Conservation (phyloP, 2,797 vertebrate genomes). For the Okamejei kenojei region DNA sequence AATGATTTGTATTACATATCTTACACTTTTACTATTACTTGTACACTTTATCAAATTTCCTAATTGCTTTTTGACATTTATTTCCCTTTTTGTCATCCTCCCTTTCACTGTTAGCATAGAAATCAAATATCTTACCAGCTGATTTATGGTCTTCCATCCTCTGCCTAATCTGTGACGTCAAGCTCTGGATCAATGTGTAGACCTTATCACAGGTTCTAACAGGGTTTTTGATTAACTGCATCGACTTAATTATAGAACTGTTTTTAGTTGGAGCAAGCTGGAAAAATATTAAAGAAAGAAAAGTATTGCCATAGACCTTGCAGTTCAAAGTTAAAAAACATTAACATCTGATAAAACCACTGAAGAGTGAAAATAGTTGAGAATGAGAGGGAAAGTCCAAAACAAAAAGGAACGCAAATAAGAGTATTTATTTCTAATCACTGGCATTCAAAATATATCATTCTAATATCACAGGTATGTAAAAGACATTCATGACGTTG, state of each 20-base stretch:
- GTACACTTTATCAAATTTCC: neutral
- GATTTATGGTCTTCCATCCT: conserved; percentile 79
- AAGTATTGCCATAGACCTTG: neutral
- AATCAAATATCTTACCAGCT: conserved; percentile 58
- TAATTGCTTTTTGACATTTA: neutral
- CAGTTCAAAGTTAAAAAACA: neutral
- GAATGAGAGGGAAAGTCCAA: neutral
- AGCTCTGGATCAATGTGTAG: conserved; percentile 76
- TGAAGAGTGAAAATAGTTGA: neutral
- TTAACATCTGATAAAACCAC: neutral
- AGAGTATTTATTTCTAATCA: neutral
- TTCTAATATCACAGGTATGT: neutral
- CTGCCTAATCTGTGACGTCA: conserved; percentile 76
- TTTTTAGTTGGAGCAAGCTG: conserved; percentile 77
- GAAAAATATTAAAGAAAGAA: conserved; percentile 43
- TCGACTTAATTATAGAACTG: conserved; percentile 74
- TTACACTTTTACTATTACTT: neutral
- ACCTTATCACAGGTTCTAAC: conserved; percentile 81
- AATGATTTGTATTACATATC: neutral
- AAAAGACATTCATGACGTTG: neutral
- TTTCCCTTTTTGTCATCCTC: neutral
- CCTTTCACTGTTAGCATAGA: neutral
- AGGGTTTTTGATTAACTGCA: conserved; percentile 80
- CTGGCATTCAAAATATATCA: neutral
- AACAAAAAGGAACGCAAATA: no score